Evolutionary conservation across 1,140 invertebrate genomes (phyloP).

Genomic region (Bombus superbus): DNA sequence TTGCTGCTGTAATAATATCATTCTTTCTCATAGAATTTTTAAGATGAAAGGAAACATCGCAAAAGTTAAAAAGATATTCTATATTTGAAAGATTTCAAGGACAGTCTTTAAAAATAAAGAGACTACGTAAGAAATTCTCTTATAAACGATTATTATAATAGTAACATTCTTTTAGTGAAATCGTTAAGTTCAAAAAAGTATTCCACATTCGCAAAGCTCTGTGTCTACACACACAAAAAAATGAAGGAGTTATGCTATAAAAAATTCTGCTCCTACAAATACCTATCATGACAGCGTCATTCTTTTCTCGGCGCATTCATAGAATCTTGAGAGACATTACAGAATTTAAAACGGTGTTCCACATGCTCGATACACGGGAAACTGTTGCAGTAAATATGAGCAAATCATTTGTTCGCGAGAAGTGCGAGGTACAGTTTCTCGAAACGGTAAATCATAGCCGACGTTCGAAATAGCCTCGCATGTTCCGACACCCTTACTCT

Average conservation of each 20-base stretch:
- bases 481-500: neutral
- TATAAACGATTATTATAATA: too few relatives aligned
- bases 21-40: neutral
- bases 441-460: conserved; percentile 6
- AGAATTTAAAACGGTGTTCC: neutral
- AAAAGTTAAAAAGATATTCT: neutral
- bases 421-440: neutral
- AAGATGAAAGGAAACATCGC: too few relatives aligned
- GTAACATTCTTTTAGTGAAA: too few relatives aligned
- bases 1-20: neutral
- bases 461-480: conserved; percentile 7
- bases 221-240: neutral
- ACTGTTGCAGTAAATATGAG: conserved; percentile 3
- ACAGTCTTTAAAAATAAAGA: neutral
- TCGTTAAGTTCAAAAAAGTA: too few relatives aligned
- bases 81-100: neutral
- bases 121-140: too few relatives aligned
- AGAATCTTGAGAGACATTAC: neutral
- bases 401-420: neutral
- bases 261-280: neutral
- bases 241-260: neutral
- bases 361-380: neutral
- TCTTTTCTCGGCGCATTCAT: neutral
- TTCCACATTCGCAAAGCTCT: too few relatives aligned
- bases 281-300: neutral